Conservation (phyloP, 2,888 invertebrate genomes). For the Clunio marinus region DNA sequence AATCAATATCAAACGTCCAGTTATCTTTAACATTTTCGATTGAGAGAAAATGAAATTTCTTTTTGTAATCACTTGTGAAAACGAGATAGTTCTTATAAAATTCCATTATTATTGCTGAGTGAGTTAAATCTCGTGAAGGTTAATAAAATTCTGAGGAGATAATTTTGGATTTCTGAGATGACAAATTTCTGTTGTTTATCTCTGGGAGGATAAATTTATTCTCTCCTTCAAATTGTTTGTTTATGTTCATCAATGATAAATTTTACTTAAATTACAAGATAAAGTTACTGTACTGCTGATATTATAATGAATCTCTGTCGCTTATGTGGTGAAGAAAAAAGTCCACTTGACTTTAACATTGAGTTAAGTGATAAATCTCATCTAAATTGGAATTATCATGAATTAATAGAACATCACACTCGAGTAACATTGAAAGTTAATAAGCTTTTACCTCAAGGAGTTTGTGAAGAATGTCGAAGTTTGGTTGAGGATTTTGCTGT, state of each 20-base stretch:
- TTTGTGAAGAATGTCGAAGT: neutral
- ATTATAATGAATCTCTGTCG: slow-evolving; percentile 1
- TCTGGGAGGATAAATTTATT: too few relatives aligned
- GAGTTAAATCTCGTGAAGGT: too few relatives aligned
- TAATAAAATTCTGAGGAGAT: neutral
- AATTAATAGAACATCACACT: neutral
- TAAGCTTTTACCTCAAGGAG: slow-evolving; percentile 8
- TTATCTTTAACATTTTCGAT: neutral
- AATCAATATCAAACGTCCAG: slow-evolving; percentile 16
- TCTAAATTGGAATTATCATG: neutral
- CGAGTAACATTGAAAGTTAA: neutral
- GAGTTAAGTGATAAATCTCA: neutral
- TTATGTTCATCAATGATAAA: too few relatives aligned
- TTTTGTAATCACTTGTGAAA: neutral
- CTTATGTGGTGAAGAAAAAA: neutral
- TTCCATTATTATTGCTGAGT: slow-evolving; percentile 31
- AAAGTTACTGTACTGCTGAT: too few relatives aligned
- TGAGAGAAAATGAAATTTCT: slow-evolving; percentile 5
- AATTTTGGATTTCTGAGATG: too few relatives aligned
- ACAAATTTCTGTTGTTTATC: too few relatives aligned
- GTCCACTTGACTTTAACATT: neutral
- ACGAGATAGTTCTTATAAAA: neutral
- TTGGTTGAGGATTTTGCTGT: neutral
- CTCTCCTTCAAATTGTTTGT: too few relatives aligned
- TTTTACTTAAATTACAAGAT: too few relatives aligned